Evolutionary conservation across 1,140 invertebrate genomes (phyloP).

Genomic region (Dolichoris vasculosae): DNA sequence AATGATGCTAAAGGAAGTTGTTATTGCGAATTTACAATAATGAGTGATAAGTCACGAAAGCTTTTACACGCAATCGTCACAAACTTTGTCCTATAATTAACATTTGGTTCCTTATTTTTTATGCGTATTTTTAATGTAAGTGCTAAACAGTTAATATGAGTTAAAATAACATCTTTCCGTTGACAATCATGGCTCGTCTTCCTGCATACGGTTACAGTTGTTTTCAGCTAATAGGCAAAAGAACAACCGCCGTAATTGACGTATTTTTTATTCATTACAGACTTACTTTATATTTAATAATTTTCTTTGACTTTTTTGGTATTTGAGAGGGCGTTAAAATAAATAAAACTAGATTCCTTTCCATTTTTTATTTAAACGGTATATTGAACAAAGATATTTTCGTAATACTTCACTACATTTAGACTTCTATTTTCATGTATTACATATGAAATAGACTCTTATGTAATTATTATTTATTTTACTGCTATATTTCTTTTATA

Average conservation of each 20-base stretch:
- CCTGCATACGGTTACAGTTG: background rate
- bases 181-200: background rate
- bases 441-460: too few species aligned
- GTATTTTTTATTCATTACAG: background rate
- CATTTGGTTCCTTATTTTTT: background rate
- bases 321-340: background rate
- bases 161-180: background rate
- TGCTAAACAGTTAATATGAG: background rate
- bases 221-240: background rate
- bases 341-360: background rate
- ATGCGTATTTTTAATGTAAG: background rate
- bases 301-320: background rate
- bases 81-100: slow-evolving; percentile 34
- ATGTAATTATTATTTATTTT: too few species aligned
- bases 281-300: background rate
- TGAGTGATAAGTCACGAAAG: background rate
- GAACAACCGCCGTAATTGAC: background rate
- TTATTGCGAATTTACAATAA: slow-evolving; percentile 39
- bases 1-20: slow-evolving; percentile 16
- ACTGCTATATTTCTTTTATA: too few species aligned
- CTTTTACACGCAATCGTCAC: background rate
- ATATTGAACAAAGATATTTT: background rate
- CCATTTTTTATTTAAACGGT: background rate
- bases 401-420: background rate
- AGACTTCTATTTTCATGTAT: too few species aligned